Evolutionary conservation across 2,797 vertebrate species (phyloP), one percentile per base, ranked within the genome.

Genomic region (Xerus rutilus): DNA sequence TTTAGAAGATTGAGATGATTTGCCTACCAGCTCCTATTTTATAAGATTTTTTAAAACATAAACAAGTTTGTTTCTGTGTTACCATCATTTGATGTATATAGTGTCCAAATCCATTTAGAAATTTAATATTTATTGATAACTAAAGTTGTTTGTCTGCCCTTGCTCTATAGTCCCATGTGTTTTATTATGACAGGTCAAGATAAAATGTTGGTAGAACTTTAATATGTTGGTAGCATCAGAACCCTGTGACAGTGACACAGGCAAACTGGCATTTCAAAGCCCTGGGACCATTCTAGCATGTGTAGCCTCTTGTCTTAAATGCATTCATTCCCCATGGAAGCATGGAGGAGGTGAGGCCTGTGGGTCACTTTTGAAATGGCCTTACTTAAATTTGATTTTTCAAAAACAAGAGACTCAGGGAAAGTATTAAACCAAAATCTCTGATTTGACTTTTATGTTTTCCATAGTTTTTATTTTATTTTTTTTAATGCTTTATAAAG

Each of bases 341-440:
- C 35, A 6, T 49, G 39, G 86, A 92, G 65, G 86, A 78, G 78
- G 64, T 13, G 54, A 89, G 89, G 84, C 28, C 87, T 89, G 23
- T 87, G 74, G 76, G 84, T 94, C 86, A 64, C 7, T 96, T 95
- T 95, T 95, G 35, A 96, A 92, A 86, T 83, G 85, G 86, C 78
- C 94, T 95, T 96, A 89, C 39, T 96, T 91, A 91, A 23, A 77
- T 96, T 96, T 94, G 73, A 92, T 88, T 93, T 93, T 89, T 88
- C 65, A 67, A 85, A 96, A 98, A 94, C 65, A 52, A 95, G 98
- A 98, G 94, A 98, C 98, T 98, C 98, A 99, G 98, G 98, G 98
- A 98, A 89, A 97, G 95, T 95, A 91, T 59, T 98, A 96, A 97
- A 97, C 98, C 97, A 98, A 98, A 98, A 95, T 98, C 72, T 91